Percentiles rank a stretch among this genome's conserved stretches.
phyloP scores from a whole-genome alignment of 2,888 invertebrate species.

The Volucella inanis region DNA sequence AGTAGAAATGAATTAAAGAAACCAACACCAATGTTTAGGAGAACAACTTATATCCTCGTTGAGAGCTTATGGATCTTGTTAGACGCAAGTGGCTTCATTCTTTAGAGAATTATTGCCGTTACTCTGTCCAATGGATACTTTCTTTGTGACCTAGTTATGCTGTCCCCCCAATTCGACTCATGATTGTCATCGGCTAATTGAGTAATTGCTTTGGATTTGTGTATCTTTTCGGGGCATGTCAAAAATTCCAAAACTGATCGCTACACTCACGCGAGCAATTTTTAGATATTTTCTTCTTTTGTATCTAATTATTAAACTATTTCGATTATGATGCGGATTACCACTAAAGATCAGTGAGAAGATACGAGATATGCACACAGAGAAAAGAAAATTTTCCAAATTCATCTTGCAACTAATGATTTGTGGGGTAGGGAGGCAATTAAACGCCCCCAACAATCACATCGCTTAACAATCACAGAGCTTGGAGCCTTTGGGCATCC shows the following conservation, averaged over 20 bases:
- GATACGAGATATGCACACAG: background rate
- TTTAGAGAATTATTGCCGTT: slow-evolving; percentile 28
- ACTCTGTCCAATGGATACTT: slow-evolving; percentile 41
- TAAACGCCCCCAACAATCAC: slow-evolving; percentile 51
- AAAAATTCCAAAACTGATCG: too few species aligned
- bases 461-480: slow-evolving; percentile 41
- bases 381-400: background rate
- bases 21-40: background rate
- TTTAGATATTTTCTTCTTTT: too few species aligned
- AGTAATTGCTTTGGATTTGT: slow-evolving; percentile 36
- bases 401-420: slow-evolving; percentile 38
- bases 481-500: slow-evolving; percentile 40
- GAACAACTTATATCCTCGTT: slow-evolving; percentile 42
- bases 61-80: slow-evolving; percentile 55
- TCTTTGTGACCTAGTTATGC: slow-evolving; percentile 56
- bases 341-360: background rate
- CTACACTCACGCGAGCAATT: too few species aligned
- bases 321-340: too few species aligned
- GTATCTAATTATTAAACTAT: too few species aligned
- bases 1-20: slow-evolving; percentile 45
- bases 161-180: background rate
- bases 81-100: slow-evolving; percentile 24
- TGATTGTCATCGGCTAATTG: slow-evolving; percentile 31
- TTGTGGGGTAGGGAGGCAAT: slow-evolving; percentile 8
- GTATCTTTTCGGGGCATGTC: background rate